These are phyloP conservation scores for Epinephelus lanceolatus DNA, from an alignment of 2,113 vertebrate genomes.

Conservation along the genomic window DNA sequence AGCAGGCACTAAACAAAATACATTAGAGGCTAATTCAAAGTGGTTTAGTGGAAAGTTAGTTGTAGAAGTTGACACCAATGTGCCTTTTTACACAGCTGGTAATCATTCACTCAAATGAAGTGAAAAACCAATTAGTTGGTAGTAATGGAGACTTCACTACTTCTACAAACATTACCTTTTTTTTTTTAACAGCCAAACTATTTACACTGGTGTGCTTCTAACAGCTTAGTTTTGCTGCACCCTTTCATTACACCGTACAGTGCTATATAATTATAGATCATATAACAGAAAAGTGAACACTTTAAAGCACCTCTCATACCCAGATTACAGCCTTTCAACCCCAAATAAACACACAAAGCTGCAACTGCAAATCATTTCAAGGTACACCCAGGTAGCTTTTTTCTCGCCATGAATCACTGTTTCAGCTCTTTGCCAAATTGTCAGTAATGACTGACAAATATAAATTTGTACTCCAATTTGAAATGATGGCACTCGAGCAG, in stretches of 20 bases:
- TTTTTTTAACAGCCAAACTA: conserved; percentile 8
- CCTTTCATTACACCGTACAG: conserved; percentile 31
- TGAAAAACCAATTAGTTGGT: conserved; percentile 60
- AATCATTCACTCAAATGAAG: conserved; percentile 62
- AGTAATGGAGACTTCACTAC: conserved; percentile 29
- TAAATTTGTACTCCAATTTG: conserved; percentile 38
- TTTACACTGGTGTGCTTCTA: conserved; percentile 24
- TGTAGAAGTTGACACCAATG: conserved; percentile 44
- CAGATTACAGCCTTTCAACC: conserved; percentile 36
- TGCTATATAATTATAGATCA: conserved; percentile 44
- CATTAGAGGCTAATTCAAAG: conserved; percentile 21
- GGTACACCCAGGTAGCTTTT: background rate
- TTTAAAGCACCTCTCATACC: conserved; percentile 29
- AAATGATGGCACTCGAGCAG: conserved; percentile 27
- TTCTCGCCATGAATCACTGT: conserved; percentile 26
- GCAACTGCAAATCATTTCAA: conserved; percentile 2
- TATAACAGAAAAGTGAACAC: conserved; percentile 23
- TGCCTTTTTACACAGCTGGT: conserved; percentile 39
- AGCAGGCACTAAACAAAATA: conserved; percentile 1
- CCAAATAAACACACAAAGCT: conserved; percentile 25
- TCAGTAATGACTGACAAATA: conserved; percentile 67
- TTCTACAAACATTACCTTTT: conserved; percentile 12
- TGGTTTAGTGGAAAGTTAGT: conserved; percentile 27
- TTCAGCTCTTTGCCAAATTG: conserved; percentile 50
- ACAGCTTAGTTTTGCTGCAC: conserved; percentile 1